Evolutionary conservation across 2,113 vertebrate genomes (phyloP), one percentile per base, ranked within the genome.

Genomic region (Paraplagusia blochii): DNA sequence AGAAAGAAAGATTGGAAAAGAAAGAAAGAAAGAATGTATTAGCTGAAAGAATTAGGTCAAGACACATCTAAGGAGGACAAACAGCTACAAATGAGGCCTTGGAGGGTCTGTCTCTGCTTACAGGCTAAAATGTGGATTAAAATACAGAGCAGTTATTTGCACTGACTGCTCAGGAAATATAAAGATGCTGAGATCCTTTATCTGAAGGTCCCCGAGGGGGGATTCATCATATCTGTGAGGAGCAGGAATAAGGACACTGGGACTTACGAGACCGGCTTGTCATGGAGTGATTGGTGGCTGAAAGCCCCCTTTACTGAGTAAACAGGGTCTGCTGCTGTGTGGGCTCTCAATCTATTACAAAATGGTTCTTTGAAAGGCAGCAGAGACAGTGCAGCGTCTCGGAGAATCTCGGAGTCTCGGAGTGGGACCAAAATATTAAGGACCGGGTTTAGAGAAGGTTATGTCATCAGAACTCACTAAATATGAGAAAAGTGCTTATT

Each of bases 11-110:
- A 12, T 40, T 22, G 43, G 53, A 49, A 46, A 10, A 46, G 17
- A 46, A 10, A 16, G 15, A 44, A 17, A 44, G n/a, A 12, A 35
- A 50, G 33, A 22, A 54, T 19, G 39, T 53, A 76, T 82, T 73
- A 85, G 62, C 16, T 53, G 43, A 82, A 84, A 84, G 77, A 29
- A 29, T 29, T 80, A 76, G 87, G 87, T 77, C 85, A 84, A 78
- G 77, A 79, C 72, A 69, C 61, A 76, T 72, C 79, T 74, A 76
- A 81, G 59, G 76, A 77, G 73, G 84, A 82, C 82, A 81, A 87
- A 84, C 75, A 54, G 77, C 68, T 80, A 79, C 69, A 85, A 83
- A 87, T 76, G 74, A 80, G 79, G 74, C 80, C 78, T 87, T 77
- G 71, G 82, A 86, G 84, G 82, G 72, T 77, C 77, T 87, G 72